A percentile compares a stretch with the other conserved stretches of the same genome.
Evolutionary conservation across 1,140 invertebrate species (phyloP).

Genomic region (Semibalanus balanoides): DNA sequence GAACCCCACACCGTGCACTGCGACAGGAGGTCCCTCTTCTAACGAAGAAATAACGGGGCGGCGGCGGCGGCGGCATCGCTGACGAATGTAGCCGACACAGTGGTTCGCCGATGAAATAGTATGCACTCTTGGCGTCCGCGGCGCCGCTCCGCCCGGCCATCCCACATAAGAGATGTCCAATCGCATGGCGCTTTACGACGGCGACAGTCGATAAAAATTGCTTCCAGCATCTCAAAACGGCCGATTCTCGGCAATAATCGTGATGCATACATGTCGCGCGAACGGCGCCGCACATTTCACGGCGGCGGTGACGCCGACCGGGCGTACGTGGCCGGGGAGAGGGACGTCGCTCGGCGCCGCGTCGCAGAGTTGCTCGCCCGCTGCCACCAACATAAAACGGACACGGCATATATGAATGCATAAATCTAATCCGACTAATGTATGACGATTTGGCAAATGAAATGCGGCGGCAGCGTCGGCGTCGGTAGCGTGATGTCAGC

Average conservation of each 20-base stretch:
- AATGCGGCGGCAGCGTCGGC: too few species aligned
- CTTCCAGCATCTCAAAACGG: neutral
- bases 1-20: neutral
- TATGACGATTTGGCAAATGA: conserved; percentile 2
- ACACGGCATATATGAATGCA: conserved; percentile 2
- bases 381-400: neutral
- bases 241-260: neutral
- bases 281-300: neutral
- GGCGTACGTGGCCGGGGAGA: too few species aligned
- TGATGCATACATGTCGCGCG: neutral
- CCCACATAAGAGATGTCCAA: neutral
- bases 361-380: too few species aligned
- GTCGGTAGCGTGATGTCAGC: neutral
- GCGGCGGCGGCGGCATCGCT: neutral
- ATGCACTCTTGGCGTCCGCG: neutral
- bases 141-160: neutral
- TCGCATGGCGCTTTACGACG: neutral
- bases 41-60: neutral
- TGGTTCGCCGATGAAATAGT: neutral
- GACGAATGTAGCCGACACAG: neutral
- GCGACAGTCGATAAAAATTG: neutral
- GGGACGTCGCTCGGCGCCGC: neutral
- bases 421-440: neutral
- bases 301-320: too few species aligned
- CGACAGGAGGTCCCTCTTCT: neutral